Conservation (phyloP, 2,888 invertebrate genomes). For the Tinea pellionella region DNA sequence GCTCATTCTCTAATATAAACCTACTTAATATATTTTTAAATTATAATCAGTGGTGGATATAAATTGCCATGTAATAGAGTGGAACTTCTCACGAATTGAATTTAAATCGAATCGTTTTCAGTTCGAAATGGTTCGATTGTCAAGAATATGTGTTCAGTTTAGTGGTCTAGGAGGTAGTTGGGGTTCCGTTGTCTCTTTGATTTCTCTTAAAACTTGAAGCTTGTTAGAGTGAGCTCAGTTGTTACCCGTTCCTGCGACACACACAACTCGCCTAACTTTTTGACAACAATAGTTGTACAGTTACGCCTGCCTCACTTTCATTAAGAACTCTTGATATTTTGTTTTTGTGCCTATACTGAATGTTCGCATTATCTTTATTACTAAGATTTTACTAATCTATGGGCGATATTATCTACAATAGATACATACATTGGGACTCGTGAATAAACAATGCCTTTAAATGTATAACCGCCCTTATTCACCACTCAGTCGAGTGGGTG, state of each 20-base stretch:
- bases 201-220: slow-evolving; percentile 6
- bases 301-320: neutral
- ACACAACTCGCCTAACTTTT: neutral
- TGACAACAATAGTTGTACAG: neutral
- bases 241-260: neutral
- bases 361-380: too few species aligned
- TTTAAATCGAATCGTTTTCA: neutral
- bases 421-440: too few species aligned
- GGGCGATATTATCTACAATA: too few species aligned
- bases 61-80: too few species aligned
- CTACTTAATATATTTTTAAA: too few species aligned
- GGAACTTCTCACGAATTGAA: too few species aligned
- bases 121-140: neutral
- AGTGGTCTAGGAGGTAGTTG: neutral
- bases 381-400: too few species aligned
- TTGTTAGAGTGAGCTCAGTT: neutral
- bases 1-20: too few species aligned
- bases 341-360: too few species aligned
- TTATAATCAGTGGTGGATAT: too few species aligned
- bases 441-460: too few species aligned
- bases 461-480: neutral
- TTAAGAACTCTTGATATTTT: too few species aligned
- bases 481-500: slow-evolving; percentile 4
- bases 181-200: slow-evolving; percentile 3
- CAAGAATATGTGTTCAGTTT: neutral